These are phyloP conservation scores for Nemotelus nigrinus DNA, from an alignment of 2,888 invertebrate genomes.

Conservation along the genomic window DNA sequence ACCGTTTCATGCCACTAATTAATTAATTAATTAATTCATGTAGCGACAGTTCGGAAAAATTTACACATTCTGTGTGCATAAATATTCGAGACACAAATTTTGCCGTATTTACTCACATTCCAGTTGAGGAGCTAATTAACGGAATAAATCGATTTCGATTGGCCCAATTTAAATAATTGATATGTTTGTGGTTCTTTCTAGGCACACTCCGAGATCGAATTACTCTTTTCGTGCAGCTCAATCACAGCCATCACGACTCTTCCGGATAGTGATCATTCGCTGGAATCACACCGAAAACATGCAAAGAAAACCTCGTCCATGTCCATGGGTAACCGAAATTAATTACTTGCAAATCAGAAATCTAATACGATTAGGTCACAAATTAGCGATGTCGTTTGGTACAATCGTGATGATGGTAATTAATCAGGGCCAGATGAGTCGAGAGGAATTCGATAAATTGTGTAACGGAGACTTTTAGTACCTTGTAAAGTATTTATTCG, in stretches of 20 bases:
- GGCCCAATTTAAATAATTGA: slow-evolving; percentile 23
- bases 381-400: neutral
- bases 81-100: neutral
- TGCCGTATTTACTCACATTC: neutral
- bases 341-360: slow-evolving; percentile 7
- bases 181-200: neutral
- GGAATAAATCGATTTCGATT: slow-evolving; percentile 20
- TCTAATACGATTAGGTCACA: slow-evolving; percentile 14
- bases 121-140: neutral
- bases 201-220: no score
- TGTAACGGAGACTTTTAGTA: neutral
- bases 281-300: neutral
- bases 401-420: neutral
- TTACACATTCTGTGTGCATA: neutral
- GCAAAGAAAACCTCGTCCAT: neutral
- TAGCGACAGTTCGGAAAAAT: neutral
- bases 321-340: neutral
- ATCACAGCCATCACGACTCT: neutral
- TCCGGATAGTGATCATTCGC: neutral
- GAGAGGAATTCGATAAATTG: neutral
- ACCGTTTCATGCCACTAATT: neutral
- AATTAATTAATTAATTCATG: slow-evolving; percentile 16
- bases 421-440: neutral
- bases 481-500: no score
- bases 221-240: neutral